phyloP scores from a whole-genome alignment of 2,113 vertebrate genomes.

The Verasper variegatus region DNA sequence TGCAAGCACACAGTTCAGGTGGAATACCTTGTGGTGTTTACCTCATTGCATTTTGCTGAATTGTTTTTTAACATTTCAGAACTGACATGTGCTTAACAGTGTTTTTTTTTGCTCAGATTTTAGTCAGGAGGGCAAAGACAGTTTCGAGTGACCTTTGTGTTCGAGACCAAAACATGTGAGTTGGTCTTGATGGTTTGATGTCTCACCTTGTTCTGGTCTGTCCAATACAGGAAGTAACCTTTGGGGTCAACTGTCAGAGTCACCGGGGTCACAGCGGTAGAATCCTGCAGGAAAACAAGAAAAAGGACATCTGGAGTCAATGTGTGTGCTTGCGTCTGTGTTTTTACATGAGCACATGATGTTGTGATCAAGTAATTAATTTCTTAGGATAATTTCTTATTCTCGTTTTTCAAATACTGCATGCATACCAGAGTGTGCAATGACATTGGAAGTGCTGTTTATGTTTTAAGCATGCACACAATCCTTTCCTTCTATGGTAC shows the following conservation, averaged over 20 bases:
- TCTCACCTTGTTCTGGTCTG: constrained; percentile 97
- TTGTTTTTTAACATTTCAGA: background rate
- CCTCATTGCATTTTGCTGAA: background rate
- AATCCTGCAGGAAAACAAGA: constrained; percentile 83
- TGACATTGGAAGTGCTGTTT: constrained; percentile 47
- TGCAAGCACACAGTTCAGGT: background rate
- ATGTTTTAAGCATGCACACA: constrained; percentile 24
- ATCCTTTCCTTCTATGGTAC: constrained; percentile 49
- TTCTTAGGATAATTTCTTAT: constrained; percentile 6
- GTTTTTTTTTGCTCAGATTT: background rate
- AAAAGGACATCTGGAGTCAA: constrained; percentile 43
- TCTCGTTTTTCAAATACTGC: background rate
- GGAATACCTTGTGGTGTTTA: background rate
- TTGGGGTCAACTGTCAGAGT: constrained; percentile 93
- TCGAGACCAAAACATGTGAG: background rate
- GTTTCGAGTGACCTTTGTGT: background rate
- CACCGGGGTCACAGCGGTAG: constrained; percentile 90
- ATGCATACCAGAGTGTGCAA: constrained; percentile 38
- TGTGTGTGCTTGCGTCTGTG: constrained; percentile 2
- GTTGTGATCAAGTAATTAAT: constrained; percentile 23
- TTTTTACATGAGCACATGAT: background rate
- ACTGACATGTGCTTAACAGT: too few species aligned
- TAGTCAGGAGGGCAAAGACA: fast-evolving
- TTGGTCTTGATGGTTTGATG: background rate
- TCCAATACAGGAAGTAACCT: constrained; percentile 98